A percentile compares a stretch with the other conserved stretches of the same genome.
Evolutionary conservation across 2,797 vertebrate species (phyloP).

Genomic region (Emys orbicularis): DNA sequence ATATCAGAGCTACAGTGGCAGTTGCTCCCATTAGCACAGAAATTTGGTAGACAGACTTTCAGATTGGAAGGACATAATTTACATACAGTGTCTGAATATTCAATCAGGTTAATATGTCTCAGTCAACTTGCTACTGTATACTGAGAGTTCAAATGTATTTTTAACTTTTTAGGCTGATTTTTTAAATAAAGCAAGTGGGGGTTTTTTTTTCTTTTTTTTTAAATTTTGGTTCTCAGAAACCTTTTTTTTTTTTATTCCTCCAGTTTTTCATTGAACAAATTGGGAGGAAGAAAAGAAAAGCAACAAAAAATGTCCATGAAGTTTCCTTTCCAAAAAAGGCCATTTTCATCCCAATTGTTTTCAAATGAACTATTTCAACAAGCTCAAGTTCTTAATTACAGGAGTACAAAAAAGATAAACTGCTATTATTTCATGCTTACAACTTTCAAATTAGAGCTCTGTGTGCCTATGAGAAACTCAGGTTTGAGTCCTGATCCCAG

Average conservation of each 20-base stretch:
- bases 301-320: neutral
- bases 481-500: neutral
- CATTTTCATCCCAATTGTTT: neutral
- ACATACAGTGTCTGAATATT: accelerated
- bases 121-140: neutral
- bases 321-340: neutral
- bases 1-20: neutral
- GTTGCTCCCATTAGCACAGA: neutral
- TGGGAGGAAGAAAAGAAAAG: neutral
- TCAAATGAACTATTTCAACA: neutral
- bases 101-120: neutral
- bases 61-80: accelerated
- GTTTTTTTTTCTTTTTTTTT: neutral
- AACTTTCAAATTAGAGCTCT: neutral
- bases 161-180: neutral
- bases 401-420: neutral
- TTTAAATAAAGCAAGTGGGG: neutral
- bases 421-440: neutral
- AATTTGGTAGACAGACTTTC: neutral
- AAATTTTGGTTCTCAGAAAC: neutral
- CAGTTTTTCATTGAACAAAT: neutral
- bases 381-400: neutral
- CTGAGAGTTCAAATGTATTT: neutral
- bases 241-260: neutral
- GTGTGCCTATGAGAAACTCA: neutral